Percentiles rank a stretch among this genome's conserved stretches.
phyloP scores from a whole-genome alignment of 37 sponge, comb jelly and placozoan species.

The Eunapius fragilis region DNA sequence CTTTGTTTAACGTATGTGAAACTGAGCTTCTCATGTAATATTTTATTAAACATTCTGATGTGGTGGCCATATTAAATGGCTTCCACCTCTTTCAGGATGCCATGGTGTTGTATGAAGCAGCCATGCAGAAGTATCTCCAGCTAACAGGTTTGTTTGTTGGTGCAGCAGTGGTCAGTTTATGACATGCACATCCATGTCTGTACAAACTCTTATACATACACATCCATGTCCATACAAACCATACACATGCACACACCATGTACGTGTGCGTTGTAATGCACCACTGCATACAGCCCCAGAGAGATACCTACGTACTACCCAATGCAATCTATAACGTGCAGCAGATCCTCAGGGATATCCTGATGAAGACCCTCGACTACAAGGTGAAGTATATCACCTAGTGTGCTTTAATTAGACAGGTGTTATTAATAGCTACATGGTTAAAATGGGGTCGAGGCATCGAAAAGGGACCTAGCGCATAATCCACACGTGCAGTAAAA shows the following conservation, averaged over 20 bases:
- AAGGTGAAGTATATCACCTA: too few relatives aligned
- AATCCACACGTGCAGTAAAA: too few relatives aligned
- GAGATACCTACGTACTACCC: not conserved
- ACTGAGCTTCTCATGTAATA: too few relatives aligned
- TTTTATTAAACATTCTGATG: too few relatives aligned
- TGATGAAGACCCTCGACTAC: constrained; percentile 6
- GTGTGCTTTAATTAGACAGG: too few relatives aligned
- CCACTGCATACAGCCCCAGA: not conserved
- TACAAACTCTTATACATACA: not conserved
- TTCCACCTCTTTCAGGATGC: constrained; percentile 50
- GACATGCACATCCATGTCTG: too few relatives aligned
- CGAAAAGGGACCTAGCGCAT: too few relatives aligned
- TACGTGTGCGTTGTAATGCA: too few relatives aligned
- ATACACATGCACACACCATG: not conserved
- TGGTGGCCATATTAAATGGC: not conserved
- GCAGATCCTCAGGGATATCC: constrained; percentile 22
- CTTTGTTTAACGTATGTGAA: not conserved
- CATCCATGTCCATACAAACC: not conserved
- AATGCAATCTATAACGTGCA: constrained; percentile 40
- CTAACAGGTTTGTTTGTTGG: constrained; percentile 24
- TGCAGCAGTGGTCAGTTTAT: too few relatives aligned
- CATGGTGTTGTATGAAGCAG: constrained; percentile 37
- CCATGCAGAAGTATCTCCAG: constrained; percentile 46
- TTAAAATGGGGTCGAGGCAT: too few relatives aligned
- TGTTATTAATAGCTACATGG: too few relatives aligned